A percentile compares a stretch with the other conserved stretches of the same genome.
phyloP scores from a whole-genome alignment of 2,888 invertebrate species.

The Caenorhabditis zanzibari region DNA sequence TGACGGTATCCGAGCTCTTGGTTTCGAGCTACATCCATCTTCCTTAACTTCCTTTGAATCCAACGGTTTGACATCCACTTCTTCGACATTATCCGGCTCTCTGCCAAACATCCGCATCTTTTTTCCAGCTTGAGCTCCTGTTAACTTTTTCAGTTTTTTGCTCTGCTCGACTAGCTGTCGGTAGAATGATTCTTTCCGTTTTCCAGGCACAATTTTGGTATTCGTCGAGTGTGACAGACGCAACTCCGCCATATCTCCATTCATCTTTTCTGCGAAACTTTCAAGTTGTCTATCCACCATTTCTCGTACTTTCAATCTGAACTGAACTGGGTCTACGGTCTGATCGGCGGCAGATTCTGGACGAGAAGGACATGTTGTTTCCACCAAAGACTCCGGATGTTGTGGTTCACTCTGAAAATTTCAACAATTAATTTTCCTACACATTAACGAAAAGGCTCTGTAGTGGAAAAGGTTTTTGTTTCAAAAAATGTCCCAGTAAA shows the following conservation, averaged over 20 bases:
- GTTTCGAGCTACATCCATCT: slow-evolving; percentile 25
- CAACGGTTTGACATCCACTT: slow-evolving; percentile 1
- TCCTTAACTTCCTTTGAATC: slow-evolving; percentile 32
- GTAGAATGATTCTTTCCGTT: slow-evolving; percentile 42
- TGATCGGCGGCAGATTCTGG: neutral
- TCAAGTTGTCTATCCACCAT: slow-evolving; percentile 50
- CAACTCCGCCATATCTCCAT: slow-evolving; percentile 35
- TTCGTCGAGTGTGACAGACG: slow-evolving; percentile 5
- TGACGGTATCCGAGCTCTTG: slow-evolving; percentile 46
- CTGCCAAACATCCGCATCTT: slow-evolving; percentile 24
- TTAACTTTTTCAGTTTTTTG: slow-evolving; percentile 32
- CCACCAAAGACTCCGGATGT: neutral
- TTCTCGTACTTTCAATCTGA: slow-evolving; percentile 50
- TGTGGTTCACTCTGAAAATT: slow-evolving; percentile 6
- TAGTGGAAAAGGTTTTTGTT: neutral
- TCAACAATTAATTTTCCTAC: too few relatives aligned
- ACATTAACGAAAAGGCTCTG: too few relatives aligned
- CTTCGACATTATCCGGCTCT: neutral
- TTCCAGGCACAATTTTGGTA: slow-evolving; percentile 3
- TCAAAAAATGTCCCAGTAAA: neutral
- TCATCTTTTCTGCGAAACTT: slow-evolving; percentile 31
- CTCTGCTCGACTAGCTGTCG: slow-evolving; percentile 40
- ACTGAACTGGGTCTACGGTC: slow-evolving; percentile 24
- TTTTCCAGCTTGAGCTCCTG: slow-evolving; percentile 10
- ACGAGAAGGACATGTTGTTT: slow-evolving; percentile 23